Conservation (phyloP, 2,888 invertebrate species). For the Macrosiphum euphorbiae region DNA sequence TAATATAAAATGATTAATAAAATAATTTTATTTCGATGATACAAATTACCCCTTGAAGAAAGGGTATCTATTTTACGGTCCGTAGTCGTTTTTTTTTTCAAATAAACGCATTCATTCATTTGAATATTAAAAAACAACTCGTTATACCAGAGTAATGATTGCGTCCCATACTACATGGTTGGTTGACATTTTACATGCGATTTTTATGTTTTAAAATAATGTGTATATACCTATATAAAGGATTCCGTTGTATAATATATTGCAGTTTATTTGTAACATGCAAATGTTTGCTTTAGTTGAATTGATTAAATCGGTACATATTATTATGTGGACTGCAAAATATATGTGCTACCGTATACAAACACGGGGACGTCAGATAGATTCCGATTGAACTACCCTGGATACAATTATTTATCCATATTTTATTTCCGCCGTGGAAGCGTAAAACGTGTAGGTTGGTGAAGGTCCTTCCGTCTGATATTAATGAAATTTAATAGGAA, state of each 20-base stretch:
- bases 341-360: not conserved
- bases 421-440: not conserved
- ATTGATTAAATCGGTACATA: constrained; percentile 24
- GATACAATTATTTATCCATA: constrained; percentile 10
- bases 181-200: constrained; percentile 33
- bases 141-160: constrained; percentile 1
- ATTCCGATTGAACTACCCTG: not conserved
- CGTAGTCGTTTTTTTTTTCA: not conserved
- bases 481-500: not conserved
- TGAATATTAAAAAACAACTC: not conserved
- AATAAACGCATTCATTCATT: not conserved
- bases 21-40: not conserved
- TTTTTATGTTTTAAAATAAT: constrained; percentile 32
- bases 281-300: not conserved
- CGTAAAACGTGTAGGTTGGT: not conserved
- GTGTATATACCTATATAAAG: not conserved
- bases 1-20: not conserved
- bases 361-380: not conserved
- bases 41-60: not conserved
- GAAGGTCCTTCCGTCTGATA: not conserved
- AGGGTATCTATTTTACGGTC: not conserved
- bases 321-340: constrained; percentile 10
- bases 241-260: not conserved
- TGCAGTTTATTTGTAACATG: constrained; percentile 20
- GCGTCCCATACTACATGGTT: not conserved